Percentiles rank a stretch among this genome's conserved stretches.
Evolutionary conservation across 2,113 vertebrate genomes (phyloP).

Genomic region (Neopipo cinnamomea): DNA sequence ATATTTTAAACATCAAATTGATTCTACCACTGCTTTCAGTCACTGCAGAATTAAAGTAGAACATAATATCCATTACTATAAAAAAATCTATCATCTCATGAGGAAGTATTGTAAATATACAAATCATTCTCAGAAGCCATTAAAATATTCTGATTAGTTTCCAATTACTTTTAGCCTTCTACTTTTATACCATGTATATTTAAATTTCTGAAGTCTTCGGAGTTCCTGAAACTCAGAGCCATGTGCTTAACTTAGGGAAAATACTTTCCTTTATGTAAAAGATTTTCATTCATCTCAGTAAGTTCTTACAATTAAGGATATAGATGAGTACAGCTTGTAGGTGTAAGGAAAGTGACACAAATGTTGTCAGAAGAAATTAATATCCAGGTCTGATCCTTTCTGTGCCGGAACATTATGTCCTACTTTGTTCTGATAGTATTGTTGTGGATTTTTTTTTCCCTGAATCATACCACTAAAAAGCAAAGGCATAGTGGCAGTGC

Average conservation of each 20-base stretch:
- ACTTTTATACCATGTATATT: background rate
- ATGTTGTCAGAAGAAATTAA: background rate
- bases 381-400: background rate
- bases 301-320: background rate
- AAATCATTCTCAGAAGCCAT: background rate
- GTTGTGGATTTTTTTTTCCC: background rate
- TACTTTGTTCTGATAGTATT: background rate
- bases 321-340: background rate
- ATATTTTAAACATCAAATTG: background rate
- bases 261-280: background rate
- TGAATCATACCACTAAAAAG: background rate
- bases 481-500: background rate
- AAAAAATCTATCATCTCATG: background rate
- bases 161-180: background rate
- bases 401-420: conserved; percentile 2
- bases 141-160: background rate
- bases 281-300: background rate
- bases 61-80: background rate
- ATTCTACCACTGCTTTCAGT: background rate
- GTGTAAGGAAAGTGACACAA: background rate
- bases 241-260: background rate
- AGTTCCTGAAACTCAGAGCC: background rate
- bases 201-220: background rate
- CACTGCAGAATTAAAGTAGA: background rate
- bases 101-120: background rate